Evolutionary conservation across 2,113 vertebrate species (phyloP), one percentile per base, ranked within the genome.

Genomic region (Rattus rattus): DNA sequence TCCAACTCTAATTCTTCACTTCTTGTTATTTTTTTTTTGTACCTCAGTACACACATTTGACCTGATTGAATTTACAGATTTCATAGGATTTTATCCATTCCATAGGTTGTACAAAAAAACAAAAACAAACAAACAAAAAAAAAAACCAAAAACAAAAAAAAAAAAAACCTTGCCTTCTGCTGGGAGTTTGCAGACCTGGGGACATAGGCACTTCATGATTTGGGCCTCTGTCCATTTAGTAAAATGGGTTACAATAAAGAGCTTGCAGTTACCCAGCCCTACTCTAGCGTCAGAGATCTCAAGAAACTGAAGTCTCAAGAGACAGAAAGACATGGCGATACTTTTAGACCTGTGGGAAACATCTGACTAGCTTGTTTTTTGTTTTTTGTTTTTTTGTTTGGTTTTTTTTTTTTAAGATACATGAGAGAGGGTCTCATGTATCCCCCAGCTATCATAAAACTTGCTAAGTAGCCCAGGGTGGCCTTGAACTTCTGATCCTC

Each of bases 1-100:
- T 98, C 98, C 98, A 98, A 98, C 98, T 98, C 98, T 67, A 63
- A 93, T 98, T 97, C 97, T 98, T 98, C 97, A 69, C 47, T 69
- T 56, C 95, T 94, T 91, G 96, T 94, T 84, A 2, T 19, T 69
- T 36, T 24, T 33, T 69, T 65, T 52, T 52, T 49, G 14, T 91
- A 94, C 96, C 89, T 80, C 95, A 97, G 86, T 98, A 97, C 92
- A 97, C 94, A 26, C 81, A 77, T 97, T 95, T 92, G 76, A 83
- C 88, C 93, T 91, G 56, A 92, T 94, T 85, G 73, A 72, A 96
- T 92, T 80, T 75, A 72, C 73, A 92, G 61, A 84, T 96, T 96
- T 94, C 28, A 7, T n/a, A 61, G 7, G 22, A 11, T 43, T 69
- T 8, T 22, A 0, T 49, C 56, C 39, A 52, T 77, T 86, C 49